Evolutionary conservation across 23 tunicate species (phyloP).

Genomic region (Styela clava): DNA sequence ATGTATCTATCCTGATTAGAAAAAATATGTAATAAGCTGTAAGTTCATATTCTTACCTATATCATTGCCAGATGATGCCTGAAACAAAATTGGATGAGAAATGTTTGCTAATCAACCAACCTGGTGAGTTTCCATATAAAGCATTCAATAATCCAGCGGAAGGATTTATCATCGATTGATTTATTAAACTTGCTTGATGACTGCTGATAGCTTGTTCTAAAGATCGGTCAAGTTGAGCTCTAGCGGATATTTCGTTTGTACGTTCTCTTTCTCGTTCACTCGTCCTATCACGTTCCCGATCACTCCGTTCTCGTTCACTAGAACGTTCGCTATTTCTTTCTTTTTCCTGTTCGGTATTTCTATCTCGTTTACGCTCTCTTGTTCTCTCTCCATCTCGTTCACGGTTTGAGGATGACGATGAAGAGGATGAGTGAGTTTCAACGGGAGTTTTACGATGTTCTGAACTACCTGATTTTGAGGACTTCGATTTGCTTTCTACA

Average conservation of each 20-base stretch:
- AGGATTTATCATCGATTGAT: conserved; percentile 14
- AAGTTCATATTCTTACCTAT: no score
- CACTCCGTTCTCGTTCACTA: background rate
- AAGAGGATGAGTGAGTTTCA: background rate
- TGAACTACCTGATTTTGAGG: conserved; percentile 1
- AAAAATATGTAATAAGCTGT: no score
- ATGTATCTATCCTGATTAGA: no score
- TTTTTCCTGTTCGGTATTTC: background rate
- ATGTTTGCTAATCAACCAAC: conserved; percentile 5
- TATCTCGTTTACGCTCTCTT: background rate
- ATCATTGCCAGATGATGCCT: no score
- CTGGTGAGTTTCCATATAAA: conserved; percentile 24
- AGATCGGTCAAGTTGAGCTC: background rate
- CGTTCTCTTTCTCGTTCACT: background rate
- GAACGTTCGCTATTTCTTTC: background rate
- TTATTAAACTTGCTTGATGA: background rate
- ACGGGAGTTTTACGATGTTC: background rate
- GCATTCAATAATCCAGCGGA: conserved; percentile 8
- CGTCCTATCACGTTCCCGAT: background rate
- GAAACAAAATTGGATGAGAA: no score
- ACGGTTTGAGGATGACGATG: background rate
- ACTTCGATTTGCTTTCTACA: conserved; percentile 1
- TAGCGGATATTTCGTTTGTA: background rate
- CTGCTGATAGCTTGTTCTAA: background rate
- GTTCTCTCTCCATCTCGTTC: background rate